Conservation (phyloP, 2,113 vertebrate species). For the Oostethus manadensis region DNA sequence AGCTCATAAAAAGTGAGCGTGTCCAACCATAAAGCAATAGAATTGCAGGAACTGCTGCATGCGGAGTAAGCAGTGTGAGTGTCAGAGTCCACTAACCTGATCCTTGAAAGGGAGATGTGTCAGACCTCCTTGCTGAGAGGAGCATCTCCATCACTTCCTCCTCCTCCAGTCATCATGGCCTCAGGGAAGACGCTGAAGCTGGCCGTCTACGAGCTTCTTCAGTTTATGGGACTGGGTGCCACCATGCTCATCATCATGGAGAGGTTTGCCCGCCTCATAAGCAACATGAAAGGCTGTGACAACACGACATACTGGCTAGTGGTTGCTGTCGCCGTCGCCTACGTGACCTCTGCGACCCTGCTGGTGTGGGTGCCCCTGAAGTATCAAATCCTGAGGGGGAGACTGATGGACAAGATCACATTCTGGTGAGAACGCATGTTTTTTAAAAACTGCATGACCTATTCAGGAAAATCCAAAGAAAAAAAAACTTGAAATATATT, state of each 20-base stretch:
- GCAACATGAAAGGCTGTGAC: not conserved
- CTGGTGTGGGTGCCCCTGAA: constrained; percentile 82
- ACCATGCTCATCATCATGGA: constrained; percentile 66
- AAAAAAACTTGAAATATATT: too few relatives aligned
- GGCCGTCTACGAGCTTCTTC: constrained; percentile 69
- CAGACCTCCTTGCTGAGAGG: too few relatives aligned
- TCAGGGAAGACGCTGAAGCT: constrained; percentile 73
- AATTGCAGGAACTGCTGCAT: constrained; percentile 47
- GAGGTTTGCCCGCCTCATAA: constrained; percentile 61
- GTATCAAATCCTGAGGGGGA: constrained; percentile 61
- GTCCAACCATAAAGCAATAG: constrained; percentile 62
- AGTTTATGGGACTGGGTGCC: constrained; percentile 58
- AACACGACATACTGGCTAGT: constrained; percentile 74
- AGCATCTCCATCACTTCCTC: not conserved
- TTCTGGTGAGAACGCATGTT: constrained; percentile 66
- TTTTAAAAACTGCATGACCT: too few relatives aligned
- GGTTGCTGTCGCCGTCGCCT: constrained; percentile 74
- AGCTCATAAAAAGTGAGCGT: constrained; percentile 54
- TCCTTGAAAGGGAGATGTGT: not conserved
- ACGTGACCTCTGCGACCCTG: constrained; percentile 71
- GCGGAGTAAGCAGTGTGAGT: too few relatives aligned
- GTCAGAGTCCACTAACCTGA: constrained; percentile 1
- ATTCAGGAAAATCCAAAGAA: too few relatives aligned
- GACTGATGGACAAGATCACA: constrained; percentile 47
- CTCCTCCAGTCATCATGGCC: constrained; percentile 45